Evolutionary conservation across 2,113 vertebrate species (phyloP), one percentile per base, ranked within the genome.

Genomic region (Podiceps cristatus): DNA sequence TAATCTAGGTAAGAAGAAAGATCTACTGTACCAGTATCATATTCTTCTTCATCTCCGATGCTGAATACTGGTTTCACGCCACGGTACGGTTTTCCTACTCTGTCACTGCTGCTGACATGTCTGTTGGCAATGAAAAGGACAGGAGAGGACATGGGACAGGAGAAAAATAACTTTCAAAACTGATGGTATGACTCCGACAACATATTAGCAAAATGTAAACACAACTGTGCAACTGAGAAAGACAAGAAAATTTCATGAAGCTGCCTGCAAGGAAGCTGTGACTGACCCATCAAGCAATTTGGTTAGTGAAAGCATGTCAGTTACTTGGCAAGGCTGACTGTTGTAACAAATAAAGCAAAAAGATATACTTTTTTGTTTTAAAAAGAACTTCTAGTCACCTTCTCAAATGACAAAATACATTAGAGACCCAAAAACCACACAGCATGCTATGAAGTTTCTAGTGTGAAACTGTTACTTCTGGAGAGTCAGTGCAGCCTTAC

Each of bases 41-140:
- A 99, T 75, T 99, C 99, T 73, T 99, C 99, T 98, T 99, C 99
- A 90, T 99, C 99, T 18, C 98, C 99, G 0, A 99, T 99, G 97
- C 99, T 99, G 98, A 99, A 99, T 40, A 99, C 99, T 3, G 99
- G 99, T 91, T 99, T 99, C 31, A 99, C 99, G 5, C 99, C 99
- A 22, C 99, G 98, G 98, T 99, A 99, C 10, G 99, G 99, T 95
- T 99, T 99, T 79, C 99, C 99, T 16, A 99, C 98, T 62, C 99
- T 98, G 98, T 99, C 99, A 88, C 99, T 99, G 98, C 99, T 99
- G 98, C 99, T 99, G 94, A 99, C 99, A 4, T 99, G 99, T 92
- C 99, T 99, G 94, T 56, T 63, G 79, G 89, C 74, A 98, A 80
- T 22, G 45, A 74, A 94, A 97, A 91, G 49, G 7, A 74, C 60